Base-by-base conservation (phyloP, 2,888 invertebrate genomes). In the Microplitis deprimator region DNA sequence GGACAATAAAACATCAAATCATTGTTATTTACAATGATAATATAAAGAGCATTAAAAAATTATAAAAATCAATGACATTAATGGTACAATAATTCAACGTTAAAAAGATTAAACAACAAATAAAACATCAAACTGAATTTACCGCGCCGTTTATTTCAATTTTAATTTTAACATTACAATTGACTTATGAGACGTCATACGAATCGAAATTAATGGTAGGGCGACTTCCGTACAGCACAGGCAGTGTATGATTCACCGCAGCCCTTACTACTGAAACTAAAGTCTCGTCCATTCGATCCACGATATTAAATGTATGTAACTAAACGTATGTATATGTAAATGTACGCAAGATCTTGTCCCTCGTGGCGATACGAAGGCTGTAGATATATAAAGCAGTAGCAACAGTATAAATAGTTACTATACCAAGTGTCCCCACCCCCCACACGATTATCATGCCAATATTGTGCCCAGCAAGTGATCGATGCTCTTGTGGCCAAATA, bases 391-490 rank as follows among this genome's bases (percentile, higher is more conserved):
- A 20, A 38, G 59, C 38, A 70, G 68, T 70, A 62, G 60, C 59
- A 20, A 8, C 7, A 10, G 13, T 59, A 60, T 60, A 10, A 40
- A 39, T 65, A 29, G 38, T 29, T 5, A 65, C 38, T 6, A 13
- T 65, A 29, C 41, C 40, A 67, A 73, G 73, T 64, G 72, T 17
- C 40, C 59, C 67, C 72, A n/a, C 75, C n/a, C 65, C 64, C 65
- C 84, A 3, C 84, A 82, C 84, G 84, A 87, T 87, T 85, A 85
- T 86, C 85, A 79, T 85, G 85, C 84, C 87, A 87, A 87, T 87
- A 87, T 87, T 87, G 84, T 85, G 83, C 84, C 80, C 81, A 79
- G 81, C 80, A 83, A 81, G 83, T 87, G 87, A 87, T 87, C 85
- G 86, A 87, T 87, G 85, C 82, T 82, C 82, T 80, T 81, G 82